Conservation (phyloP, 2,888 invertebrate genomes). For the Ennomos quercinarius region DNA sequence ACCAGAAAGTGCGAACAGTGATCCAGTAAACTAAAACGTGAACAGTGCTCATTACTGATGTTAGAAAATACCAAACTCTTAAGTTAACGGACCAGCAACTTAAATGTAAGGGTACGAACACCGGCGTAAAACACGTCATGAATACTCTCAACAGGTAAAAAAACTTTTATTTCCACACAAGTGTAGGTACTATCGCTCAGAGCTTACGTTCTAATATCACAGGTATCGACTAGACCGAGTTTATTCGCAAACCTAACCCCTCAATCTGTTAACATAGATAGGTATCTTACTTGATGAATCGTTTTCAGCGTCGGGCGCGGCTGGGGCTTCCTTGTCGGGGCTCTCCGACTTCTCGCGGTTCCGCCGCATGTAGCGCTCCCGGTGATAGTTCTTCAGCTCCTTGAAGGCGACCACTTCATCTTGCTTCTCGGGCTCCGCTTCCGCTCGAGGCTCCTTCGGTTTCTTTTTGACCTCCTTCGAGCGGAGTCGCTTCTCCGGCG, state of each 20-base stretch:
- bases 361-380: constrained; percentile 88
- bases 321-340: constrained; percentile 67
- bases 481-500: constrained; percentile 55
- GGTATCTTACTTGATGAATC: constrained; percentile 82
- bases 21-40: constrained; percentile 26
- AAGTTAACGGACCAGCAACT: constrained; percentile 25
- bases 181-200: constrained; percentile 44
- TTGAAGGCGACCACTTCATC: constrained; percentile 78
- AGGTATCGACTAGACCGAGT: constrained; percentile 41
- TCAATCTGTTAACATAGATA: constrained; percentile 52
- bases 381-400: constrained; percentile 84
- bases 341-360: constrained; percentile 87
- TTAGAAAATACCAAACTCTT: constrained; percentile 5
- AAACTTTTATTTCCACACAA: constrained; percentile 79
- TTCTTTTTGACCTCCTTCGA: constrained; percentile 26
- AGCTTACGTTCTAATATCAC: constrained; percentile 73
- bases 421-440: constrained; percentile 38
- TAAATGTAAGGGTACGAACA: constrained; percentile 65
- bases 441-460: constrained; percentile 31
- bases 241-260: constrained; percentile 20
- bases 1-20: constrained; percentile 22
- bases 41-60: constrained; percentile 21
- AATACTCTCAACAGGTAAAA: constrained; percentile 77
- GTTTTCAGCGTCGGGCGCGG: constrained; percentile 45
- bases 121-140: constrained; percentile 65